A percentile compares a stretch with the other conserved stretches of the same genome.
These are phyloP conservation scores for Neodiprion fabricii DNA, from an alignment of 1,140 invertebrate species.

Conservation along the genomic window DNA sequence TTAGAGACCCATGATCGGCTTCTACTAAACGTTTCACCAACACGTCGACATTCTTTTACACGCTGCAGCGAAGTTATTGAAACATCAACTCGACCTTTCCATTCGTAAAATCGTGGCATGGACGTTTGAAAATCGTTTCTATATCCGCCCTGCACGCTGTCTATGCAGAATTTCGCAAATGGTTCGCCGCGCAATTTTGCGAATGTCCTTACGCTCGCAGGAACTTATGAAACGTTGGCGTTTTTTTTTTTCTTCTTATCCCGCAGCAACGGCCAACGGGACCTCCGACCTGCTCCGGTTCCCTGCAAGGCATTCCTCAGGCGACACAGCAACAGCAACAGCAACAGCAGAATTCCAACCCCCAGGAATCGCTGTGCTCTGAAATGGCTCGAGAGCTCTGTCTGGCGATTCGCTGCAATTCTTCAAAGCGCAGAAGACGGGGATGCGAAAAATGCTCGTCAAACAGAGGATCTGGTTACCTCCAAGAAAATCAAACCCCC, in stretches of 20 bases:
- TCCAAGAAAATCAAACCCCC: constrained; percentile 54
- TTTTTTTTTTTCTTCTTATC: background rate
- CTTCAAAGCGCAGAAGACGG: constrained; percentile 69
- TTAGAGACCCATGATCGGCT: background rate
- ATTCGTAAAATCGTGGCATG: background rate
- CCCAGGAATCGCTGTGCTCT: constrained; percentile 79
- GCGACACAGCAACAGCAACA: constrained; percentile 43
- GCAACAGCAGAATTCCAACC: constrained; percentile 24
- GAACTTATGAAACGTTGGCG: too few relatives aligned
- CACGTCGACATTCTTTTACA: constrained; percentile 33
- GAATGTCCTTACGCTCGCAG: too few relatives aligned
- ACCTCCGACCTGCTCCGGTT: constrained; percentile 49
- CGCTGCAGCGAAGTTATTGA: background rate
- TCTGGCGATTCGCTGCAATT: constrained; percentile 76
- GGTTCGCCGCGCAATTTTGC: too few relatives aligned
- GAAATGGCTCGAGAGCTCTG: constrained; percentile 84
- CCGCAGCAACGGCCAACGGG: constrained; percentile 11
- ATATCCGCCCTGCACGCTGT: background rate
- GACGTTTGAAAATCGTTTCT: background rate
- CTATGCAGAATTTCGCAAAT: background rate
- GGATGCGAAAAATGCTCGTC: constrained; percentile 74
- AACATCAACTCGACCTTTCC: background rate
- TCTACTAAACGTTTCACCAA: constrained; percentile 34
- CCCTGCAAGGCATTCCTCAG: constrained; percentile 56
- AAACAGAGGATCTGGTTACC: constrained; percentile 59